These are phyloP conservation scores for Menura novaehollandiae DNA, from an alignment of 2,113 vertebrate genomes.

Conservation along the genomic window DNA sequence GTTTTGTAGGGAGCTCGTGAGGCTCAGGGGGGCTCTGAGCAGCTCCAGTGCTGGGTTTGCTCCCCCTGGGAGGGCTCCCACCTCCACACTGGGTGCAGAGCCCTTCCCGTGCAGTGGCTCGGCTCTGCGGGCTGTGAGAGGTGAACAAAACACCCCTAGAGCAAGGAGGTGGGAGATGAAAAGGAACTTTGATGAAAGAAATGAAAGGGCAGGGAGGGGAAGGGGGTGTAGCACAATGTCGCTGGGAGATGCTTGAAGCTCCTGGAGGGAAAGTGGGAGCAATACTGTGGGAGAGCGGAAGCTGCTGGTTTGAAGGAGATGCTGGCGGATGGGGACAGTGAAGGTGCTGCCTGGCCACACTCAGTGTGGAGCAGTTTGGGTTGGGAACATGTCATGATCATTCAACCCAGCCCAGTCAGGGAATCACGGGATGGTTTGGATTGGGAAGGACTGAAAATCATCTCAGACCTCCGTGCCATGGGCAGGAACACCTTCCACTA, in stretches of 20 bases:
- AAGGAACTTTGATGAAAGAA: neutral
- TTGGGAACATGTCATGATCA: neutral
- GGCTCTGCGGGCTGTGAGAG: neutral
- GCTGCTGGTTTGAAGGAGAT: neutral
- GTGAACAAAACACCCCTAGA: neutral
- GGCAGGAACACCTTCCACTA: neutral
- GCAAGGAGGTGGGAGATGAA: neutral
- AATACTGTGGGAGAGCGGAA: neutral
- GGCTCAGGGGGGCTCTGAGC: neutral
- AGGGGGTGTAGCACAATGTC: neutral
- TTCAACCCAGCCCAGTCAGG: neutral
- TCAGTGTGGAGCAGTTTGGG: neutral
- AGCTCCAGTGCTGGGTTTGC: rapidly evolving
- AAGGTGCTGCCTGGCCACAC: neutral
- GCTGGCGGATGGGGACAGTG: neutral
- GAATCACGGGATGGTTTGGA: neutral
- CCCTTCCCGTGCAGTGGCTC: rapidly evolving
- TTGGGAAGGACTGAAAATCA: neutral
- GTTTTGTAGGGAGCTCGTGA: neutral
- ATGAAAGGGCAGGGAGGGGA: neutral
- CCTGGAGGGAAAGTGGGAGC: neutral
- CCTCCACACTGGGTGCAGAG: neutral
- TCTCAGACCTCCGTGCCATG: neutral
- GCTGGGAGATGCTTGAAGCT: neutral
- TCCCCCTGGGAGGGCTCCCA: neutral